Evolutionary conservation across 2,888 invertebrate genomes (phyloP), one percentile per base, ranked within the genome.

Genomic region (Pilophorus perplexus): DNA sequence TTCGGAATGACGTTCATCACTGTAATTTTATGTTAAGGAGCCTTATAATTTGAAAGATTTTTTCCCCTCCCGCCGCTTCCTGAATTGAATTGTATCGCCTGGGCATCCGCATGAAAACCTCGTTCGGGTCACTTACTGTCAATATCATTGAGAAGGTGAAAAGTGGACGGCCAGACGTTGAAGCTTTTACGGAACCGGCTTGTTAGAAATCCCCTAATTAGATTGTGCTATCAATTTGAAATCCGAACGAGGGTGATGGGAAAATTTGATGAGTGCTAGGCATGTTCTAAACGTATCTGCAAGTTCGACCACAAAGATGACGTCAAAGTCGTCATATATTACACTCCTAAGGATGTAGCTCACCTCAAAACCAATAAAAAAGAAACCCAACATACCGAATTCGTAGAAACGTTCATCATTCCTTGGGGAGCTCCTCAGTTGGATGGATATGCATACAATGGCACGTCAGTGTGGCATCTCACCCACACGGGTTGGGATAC

Each of bases 371-470:
- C n/a, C n/a, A n/a, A n/a, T n/a, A n/a, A n/a, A n/a, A n/a, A n/a
- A n/a, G n/a, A n/a, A n/a, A n/a, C n/a, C n/a, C n/a, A n/a, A n/a
- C n/a, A n/a, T n/a, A n/a, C n/a, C n/a, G n/a, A 46, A 12, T 46
- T 20, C 46, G 20, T 20, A 20, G 20, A 46, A 23, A 46, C 14
- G 23, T 14, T 46, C 14, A 46, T n/a, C 20, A n/a, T n/a, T 10
- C 46, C 14, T 22, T 5, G 23, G 4, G 6, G 20, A 10, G 20
- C 23, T 23, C 46, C 46, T 25, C 46, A 46, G 46, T 46, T 46
- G 25, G 46, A 22, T 25, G 46, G 46, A 46, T 46, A 46, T 46
- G 46, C 46, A 46, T 46, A 46, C 46, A 46, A 46, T 46, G 46
- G 23, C 23, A 23, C 23, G 46, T 22, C 46, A 46, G 12, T n/a